Evolutionary conservation across 1,140 invertebrate species (phyloP).

Genomic region (Drosophila sechellia): DNA sequence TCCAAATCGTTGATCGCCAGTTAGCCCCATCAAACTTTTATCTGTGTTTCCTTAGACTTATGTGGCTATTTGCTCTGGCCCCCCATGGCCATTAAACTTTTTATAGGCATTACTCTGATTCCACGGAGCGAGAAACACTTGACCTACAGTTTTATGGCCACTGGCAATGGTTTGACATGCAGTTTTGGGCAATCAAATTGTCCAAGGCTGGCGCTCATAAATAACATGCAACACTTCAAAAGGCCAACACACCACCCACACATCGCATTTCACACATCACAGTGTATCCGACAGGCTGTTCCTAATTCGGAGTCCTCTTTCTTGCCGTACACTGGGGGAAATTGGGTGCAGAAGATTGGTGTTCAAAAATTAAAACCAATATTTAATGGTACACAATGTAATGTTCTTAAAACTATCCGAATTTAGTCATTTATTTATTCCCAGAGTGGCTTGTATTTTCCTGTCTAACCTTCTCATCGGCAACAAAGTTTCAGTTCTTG

Average conservation of each 20-base stretch:
- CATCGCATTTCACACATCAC: constrained; percentile 60
- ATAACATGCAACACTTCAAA: constrained; percentile 77
- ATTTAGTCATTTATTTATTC: not conserved
- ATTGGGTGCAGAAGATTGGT: not conserved
- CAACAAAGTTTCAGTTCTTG: constrained; percentile 47
- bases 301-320: not conserved
- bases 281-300: constrained; percentile 28
- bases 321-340: not conserved
- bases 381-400: too few relatives aligned
- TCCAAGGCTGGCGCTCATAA: constrained; percentile 54
- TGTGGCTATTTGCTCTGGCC: constrained; percentile 32
- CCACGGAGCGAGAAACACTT: constrained; percentile 48
- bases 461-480: constrained; percentile 11
- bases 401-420: not conserved
- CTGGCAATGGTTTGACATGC: constrained; percentile 67
- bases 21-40: constrained; percentile 43
- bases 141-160: constrained; percentile 67
- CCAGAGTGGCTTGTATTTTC: not conserved
- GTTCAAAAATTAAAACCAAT: too few relatives aligned
- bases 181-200: constrained; percentile 47
- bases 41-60: constrained; percentile 27
- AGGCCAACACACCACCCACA: constrained; percentile 54
- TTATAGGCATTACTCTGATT: constrained; percentile 63
- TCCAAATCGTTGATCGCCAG: constrained; percentile 20
- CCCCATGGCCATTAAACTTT: constrained; percentile 54